These are phyloP conservation scores for Papilio protenor DNA, from an alignment of 2,888 invertebrate genomes.

Conservation along the genomic window DNA sequence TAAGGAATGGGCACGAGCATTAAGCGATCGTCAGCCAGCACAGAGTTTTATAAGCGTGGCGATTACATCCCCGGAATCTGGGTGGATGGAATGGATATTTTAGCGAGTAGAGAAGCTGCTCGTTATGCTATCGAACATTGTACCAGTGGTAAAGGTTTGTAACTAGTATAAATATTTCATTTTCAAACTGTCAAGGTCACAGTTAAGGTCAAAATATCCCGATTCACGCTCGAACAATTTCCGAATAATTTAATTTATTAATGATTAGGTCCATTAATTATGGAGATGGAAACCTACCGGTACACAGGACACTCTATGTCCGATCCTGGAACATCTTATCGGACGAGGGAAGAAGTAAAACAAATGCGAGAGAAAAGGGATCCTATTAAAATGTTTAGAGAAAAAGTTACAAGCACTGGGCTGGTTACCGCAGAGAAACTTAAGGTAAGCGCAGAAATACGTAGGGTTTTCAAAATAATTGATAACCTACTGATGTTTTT, in stretches of 20 bases:
- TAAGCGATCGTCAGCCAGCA: conserved; percentile 93
- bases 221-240: neutral
- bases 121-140: conserved; percentile 93
- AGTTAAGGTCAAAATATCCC: neutral
- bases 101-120: conserved; percentile 94
- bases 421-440: conserved; percentile 94
- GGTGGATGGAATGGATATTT: conserved; percentile 99
- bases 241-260: neutral
- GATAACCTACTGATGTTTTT: neutral
- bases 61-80: conserved; percentile 98
- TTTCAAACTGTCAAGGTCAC: neutral
- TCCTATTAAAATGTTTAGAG: conserved; percentile 97
- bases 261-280: conserved; percentile 89
- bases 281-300: conserved; percentile 98
- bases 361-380: conserved; percentile 98
- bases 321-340: conserved; percentile 98
- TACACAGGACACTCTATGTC: conserved; percentile 99
- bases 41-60: conserved; percentile 96
- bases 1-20: conserved; percentile 96
- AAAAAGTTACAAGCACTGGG: conserved; percentile 90
- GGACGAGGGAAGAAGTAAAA: conserved; percentile 96
- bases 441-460: conserved; percentile 85
- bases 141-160: conserved; percentile 89
- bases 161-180: neutral
- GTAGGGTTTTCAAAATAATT: neutral